Percentiles rank a stretch among this genome's conserved stretches.
These are phyloP conservation scores for Delphinus delphis DNA, from an alignment of 2,113 vertebrate species.

Conservation along the genomic window DNA sequence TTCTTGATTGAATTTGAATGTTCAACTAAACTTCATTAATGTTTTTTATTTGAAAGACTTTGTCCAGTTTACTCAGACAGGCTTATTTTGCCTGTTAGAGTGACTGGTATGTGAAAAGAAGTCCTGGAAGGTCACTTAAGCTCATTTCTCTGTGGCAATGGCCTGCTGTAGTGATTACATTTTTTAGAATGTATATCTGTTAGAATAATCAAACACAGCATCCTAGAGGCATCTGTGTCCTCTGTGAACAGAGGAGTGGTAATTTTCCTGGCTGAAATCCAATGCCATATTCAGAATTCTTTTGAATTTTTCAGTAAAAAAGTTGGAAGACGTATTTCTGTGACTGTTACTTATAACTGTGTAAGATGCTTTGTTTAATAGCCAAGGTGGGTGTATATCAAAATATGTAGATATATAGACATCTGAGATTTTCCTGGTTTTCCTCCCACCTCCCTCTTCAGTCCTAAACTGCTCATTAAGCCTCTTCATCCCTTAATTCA, in stretches of 20 bases:
- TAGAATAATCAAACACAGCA: neutral
- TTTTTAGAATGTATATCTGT: neutral
- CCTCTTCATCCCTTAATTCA: neutral
- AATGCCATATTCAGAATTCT: conserved; percentile 16
- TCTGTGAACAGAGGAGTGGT: neutral
- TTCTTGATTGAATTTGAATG: neutral
- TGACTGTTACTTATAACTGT: neutral
- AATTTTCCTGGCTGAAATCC: conserved; percentile 39
- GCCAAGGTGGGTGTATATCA: neutral
- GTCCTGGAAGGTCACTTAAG: neutral
- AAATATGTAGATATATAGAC: neutral
- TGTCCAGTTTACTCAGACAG: neutral
- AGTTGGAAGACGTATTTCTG: neutral
- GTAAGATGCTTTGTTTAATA: neutral
- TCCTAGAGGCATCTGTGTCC: neutral
- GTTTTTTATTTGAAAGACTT: neutral
- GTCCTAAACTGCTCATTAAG: neutral
- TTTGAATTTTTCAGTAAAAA: conserved; percentile 17
- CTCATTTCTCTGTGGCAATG: neutral
- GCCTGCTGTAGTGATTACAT: neutral
- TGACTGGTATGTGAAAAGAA: neutral
- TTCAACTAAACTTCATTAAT: neutral
- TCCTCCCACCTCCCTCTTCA: neutral
- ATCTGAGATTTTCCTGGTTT: neutral
- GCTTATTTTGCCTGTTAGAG: neutral